phyloP scores from a whole-genome alignment of 2,113 vertebrate genomes.

The Colaptes auratus region DNA sequence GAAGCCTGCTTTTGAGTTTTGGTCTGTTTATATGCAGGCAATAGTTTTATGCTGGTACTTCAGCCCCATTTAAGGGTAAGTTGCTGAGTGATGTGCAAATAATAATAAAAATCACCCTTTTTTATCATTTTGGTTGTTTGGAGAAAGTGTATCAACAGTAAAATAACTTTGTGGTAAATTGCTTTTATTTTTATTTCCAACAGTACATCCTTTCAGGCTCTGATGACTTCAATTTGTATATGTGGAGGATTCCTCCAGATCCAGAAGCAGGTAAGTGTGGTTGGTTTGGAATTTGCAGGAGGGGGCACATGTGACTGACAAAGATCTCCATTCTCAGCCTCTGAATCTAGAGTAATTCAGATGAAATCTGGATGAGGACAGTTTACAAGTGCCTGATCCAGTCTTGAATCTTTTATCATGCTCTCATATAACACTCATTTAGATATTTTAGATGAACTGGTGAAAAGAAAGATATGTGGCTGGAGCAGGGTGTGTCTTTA shows the following conservation, averaged over 20 bases:
- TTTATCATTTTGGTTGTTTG: background rate
- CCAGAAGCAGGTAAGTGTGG: conserved; percentile 89
- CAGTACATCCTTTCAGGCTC: conserved; percentile 98
- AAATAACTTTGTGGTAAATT: conserved; percentile 12
- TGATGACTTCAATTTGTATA: conserved; percentile 99
- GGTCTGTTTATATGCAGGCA: background rate
- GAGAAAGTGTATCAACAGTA: background rate
- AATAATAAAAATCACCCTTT: background rate
- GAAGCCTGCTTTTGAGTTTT: background rate
- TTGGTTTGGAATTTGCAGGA: background rate
- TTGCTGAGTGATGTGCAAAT: background rate
- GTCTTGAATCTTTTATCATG: background rate
- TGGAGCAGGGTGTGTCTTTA: background rate
- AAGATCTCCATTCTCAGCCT: background rate
- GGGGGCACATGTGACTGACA: background rate
- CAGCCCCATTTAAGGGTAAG: background rate
- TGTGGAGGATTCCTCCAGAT: conserved; percentile 98
- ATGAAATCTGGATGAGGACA: background rate
- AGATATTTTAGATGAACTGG: background rate
- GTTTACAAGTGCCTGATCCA: background rate
- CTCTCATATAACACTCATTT: background rate
- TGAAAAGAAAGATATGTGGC: background rate
- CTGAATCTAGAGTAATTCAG: background rate
- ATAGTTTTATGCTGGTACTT: too few relatives aligned
- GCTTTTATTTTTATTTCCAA: conserved; percentile 58